Conservation (phyloP, 2,888 invertebrate species). For the Falcaria lacertinaria region DNA sequence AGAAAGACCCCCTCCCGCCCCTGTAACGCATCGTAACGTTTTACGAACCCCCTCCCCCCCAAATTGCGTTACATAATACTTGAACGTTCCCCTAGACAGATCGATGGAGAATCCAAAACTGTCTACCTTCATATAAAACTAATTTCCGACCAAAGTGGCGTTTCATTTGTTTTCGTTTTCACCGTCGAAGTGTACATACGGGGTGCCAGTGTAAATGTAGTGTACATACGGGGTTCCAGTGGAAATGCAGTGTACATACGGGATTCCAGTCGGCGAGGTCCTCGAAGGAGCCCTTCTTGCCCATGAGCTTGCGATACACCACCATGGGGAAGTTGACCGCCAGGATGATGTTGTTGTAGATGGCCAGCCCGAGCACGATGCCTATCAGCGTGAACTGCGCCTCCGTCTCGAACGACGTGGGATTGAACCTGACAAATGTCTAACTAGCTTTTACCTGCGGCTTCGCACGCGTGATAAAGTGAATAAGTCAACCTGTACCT, state of each 20-base stretch:
- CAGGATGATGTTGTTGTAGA: conserved; percentile 96
- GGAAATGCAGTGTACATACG: conserved; percentile 80
- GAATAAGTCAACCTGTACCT: no score
- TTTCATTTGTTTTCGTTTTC: background rate
- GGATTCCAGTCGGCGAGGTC: conserved; percentile 95
- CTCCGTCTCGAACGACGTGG: conserved; percentile 95
- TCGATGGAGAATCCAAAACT: no score
- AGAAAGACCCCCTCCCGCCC: no score
- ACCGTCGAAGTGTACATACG: background rate
- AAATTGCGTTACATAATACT: no score
- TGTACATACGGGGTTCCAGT: no score
- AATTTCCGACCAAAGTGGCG: no score
- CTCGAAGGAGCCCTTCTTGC: conserved; percentile 91
- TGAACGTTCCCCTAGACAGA: no score
- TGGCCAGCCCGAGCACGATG: conserved; percentile 95
- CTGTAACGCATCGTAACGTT: no score
- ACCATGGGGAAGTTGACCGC: conserved; percentile 98
- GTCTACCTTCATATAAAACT: no score
- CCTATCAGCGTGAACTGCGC: conserved; percentile 97
- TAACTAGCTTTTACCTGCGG: background rate
- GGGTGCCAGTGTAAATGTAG: no score
- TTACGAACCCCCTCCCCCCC: no score
- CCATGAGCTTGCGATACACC: conserved; percentile 95
- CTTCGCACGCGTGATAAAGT: no score
- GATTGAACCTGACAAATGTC: conserved; percentile 88